A percentile compares a stretch with the other conserved stretches of the same genome.
Conservation (phyloP, 2,888 invertebrate genomes). For the Meganola albula region DNA sequence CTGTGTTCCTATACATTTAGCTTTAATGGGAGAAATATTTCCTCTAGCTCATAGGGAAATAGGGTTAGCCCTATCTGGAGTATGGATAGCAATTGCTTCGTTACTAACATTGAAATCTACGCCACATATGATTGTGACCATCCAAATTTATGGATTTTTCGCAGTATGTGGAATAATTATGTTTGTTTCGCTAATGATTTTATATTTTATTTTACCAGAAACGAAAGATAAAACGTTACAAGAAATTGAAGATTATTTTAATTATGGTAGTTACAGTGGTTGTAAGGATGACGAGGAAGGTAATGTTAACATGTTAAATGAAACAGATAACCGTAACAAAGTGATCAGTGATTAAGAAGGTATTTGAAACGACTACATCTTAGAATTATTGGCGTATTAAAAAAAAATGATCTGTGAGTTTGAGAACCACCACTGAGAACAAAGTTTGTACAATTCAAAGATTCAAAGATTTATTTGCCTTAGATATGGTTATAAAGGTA, state of each 20-base stretch:
- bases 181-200: slow-evolving; percentile 17
- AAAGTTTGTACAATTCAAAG: no score
- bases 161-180: slow-evolving; percentile 39
- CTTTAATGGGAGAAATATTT: slow-evolving; percentile 41
- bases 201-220: slow-evolving; percentile 35
- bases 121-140: slow-evolving; percentile 30
- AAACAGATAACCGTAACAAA: no score
- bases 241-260: slow-evolving; percentile 28
- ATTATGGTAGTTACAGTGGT: slow-evolving; percentile 32
- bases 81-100: slow-evolving; percentile 32
- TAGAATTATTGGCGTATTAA: no score
- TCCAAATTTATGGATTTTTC: slow-evolving; percentile 51
- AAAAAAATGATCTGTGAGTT: no score
- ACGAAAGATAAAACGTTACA: slow-evolving; percentile 28
- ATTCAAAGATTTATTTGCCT: no score
- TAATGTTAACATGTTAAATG: slow-evolving; percentile 16
- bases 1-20: slow-evolving; percentile 42
- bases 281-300: slow-evolving; percentile 27
- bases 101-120: slow-evolving; percentile 34
- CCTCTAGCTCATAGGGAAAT: slow-evolving; percentile 39
- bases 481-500: no score
- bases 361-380: no score
- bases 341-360: no score
- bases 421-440: no score
- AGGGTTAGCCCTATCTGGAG: slow-evolving; percentile 34